A percentile compares a stretch with the other conserved stretches of the same genome.
Conservation (phyloP, 2,888 invertebrate genomes). For the Sussaba pulchella region DNA sequence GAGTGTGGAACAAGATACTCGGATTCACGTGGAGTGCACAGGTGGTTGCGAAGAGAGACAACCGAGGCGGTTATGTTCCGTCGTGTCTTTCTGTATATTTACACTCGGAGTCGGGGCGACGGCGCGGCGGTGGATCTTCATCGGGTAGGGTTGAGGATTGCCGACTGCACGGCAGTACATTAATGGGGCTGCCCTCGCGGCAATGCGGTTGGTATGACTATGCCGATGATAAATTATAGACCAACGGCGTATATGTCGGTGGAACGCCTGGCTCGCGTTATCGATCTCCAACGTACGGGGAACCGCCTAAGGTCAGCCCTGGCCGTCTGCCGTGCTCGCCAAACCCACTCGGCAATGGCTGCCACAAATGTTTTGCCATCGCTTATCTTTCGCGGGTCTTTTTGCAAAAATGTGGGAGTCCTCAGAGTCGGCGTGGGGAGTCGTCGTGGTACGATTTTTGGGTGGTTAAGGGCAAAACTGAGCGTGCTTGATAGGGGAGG, state of each 20-base stretch:
- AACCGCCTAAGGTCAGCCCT: conserved; percentile 77
- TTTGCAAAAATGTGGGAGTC: too few species aligned
- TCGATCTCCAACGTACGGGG: conserved; percentile 74
- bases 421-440: too few species aligned
- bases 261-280: conserved; percentile 67
- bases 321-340: conserved; percentile 28
- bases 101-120: conserved; percentile 29
- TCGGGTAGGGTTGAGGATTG: conserved; percentile 17
- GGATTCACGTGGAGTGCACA: conserved; percentile 53
- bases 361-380: neutral
- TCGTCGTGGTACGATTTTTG: too few species aligned
- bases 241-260: conserved; percentile 60
- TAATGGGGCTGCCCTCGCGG: conserved; percentile 25
- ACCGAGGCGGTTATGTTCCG: neutral
- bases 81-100: conserved; percentile 16
- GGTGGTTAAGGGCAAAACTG: too few species aligned
- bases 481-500: too few species aligned
- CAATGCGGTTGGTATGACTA: conserved; percentile 50
- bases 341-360: conserved; percentile 19
- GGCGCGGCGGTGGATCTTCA: conserved; percentile 7
- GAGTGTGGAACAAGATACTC: neutral
- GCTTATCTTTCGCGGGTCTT: conserved; percentile 6
- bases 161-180: neutral
- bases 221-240: conserved; percentile 81
- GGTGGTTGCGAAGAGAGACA: conserved; percentile 53